phyloP scores from a whole-genome alignment of 2,113 vertebrate species.

The Diadophis punctatus region DNA sequence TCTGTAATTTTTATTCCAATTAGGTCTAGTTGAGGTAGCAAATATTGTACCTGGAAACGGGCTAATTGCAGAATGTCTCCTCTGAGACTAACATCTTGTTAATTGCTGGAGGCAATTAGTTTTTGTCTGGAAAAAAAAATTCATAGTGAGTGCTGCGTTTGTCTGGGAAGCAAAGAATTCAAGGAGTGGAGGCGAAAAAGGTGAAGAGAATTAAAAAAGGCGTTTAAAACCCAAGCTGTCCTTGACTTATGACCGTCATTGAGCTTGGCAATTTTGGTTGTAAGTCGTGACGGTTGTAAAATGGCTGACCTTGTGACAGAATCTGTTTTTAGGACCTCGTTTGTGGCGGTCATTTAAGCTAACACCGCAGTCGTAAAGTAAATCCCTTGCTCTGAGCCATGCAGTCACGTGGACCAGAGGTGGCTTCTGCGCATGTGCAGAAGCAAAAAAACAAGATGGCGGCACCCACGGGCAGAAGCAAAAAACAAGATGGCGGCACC shows the following conservation, averaged over 20 bases:
- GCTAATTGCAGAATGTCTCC: constrained; percentile 57
- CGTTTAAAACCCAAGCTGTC: neutral
- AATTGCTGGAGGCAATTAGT: constrained; percentile 63
- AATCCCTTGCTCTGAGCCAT: no score
- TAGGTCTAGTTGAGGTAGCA: constrained; percentile 55
- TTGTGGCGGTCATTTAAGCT: no score
- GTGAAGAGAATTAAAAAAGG: neutral
- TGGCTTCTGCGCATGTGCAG: no score
- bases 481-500: no score
- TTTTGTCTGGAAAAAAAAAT: constrained; percentile 44
- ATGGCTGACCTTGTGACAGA: neutral
- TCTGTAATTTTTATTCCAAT: constrained; percentile 57
- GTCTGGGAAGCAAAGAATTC: neutral
- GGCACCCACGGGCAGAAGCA: no score
- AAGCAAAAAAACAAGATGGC: no score
- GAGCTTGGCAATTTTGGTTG: neutral
- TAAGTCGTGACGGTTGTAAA: neutral
- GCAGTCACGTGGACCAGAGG: no score
- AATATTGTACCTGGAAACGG: constrained; percentile 52
- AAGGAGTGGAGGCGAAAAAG: neutral
- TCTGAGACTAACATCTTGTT: constrained; percentile 53
- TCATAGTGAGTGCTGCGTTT: neutral
- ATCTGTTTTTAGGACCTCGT: no score
- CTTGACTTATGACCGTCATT: neutral
- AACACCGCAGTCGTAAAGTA: no score